phyloP scores from a whole-genome alignment of 2,797 vertebrate species.

The Melanotaenia maccullochi region DNA sequence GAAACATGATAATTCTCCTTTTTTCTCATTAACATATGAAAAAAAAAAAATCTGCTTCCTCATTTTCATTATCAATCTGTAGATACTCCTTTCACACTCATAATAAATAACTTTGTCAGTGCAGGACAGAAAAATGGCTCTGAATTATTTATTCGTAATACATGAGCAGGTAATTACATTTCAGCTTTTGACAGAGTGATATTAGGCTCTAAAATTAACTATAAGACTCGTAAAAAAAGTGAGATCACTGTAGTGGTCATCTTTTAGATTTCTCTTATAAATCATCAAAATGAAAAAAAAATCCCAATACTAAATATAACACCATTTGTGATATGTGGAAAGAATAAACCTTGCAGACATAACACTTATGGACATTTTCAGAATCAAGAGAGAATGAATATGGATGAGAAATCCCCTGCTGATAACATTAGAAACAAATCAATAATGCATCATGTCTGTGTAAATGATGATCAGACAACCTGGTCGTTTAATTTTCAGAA shows the following conservation, averaged over 20 bases:
- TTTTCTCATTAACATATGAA: slow-evolving; percentile 23
- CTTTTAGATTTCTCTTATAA: neutral
- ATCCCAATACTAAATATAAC: neutral
- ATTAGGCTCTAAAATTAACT: slow-evolving; percentile 62
- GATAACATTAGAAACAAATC: slow-evolving; percentile 34
- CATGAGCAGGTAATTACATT: slow-evolving; percentile 72
- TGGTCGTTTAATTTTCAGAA: neutral
- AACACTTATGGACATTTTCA: slow-evolving; percentile 11
- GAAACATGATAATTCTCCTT: neutral
- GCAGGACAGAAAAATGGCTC: slow-evolving; percentile 47
- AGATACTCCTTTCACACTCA: slow-evolving; percentile 54
- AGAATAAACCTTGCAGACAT: neutral
- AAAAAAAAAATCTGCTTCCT: slow-evolving; percentile 32
- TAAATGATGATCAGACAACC: slow-evolving; percentile 10
- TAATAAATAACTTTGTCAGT: slow-evolving; percentile 65
- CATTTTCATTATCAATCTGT: slow-evolving; percentile 49
- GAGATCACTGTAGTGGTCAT: neutral
- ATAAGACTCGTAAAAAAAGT: neutral
- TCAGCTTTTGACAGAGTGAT: slow-evolving; percentile 41
- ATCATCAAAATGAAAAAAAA: neutral
- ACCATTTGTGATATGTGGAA: neutral
- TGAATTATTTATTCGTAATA: slow-evolving; percentile 74
- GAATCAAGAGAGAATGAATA: slow-evolving; percentile 45
- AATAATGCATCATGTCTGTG: slow-evolving; percentile 42
- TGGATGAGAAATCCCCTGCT: slow-evolving; percentile 46